These are phyloP conservation scores for Lagopus muta DNA, from an alignment of 2,113 vertebrate species.

Conservation along the genomic window DNA sequence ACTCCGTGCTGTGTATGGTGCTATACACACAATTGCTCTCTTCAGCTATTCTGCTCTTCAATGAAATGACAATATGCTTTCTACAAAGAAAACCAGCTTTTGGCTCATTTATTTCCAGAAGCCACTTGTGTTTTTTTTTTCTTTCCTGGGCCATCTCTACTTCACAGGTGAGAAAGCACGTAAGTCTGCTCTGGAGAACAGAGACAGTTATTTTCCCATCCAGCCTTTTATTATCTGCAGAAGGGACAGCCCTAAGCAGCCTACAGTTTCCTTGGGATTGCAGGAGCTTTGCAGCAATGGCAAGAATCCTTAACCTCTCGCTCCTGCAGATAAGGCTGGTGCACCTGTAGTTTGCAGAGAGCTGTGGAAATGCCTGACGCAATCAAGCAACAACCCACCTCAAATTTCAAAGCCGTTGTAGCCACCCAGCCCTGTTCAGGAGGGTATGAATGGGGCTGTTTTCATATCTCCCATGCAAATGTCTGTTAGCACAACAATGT, in stretches of 20 bases:
- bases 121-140: not conserved
- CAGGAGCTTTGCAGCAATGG: not conserved
- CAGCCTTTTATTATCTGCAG: not conserved
- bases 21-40: accelerated
- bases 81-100: not conserved
- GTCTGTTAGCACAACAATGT: slow-evolving; percentile 7
- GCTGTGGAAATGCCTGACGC: not conserved
- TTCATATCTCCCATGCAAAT: slow-evolving; percentile 14
- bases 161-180: not conserved
- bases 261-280: not conserved
- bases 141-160: not conserved
- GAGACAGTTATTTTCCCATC: accelerated
- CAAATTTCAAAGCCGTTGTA: slow-evolving; percentile 29
- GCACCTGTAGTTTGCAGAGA: not conserved
- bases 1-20: not conserved
- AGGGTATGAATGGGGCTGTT: slow-evolving; percentile 32
- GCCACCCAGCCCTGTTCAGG: not conserved
- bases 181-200: not conserved
- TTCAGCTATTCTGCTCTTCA: not conserved
- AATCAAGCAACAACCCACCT: not conserved
- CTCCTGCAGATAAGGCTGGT: not conserved
- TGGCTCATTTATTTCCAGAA: not conserved
- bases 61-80: not conserved
- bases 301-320: not conserved
- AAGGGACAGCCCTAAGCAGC: accelerated